Evolutionary conservation across 2,888 invertebrate genomes (phyloP).

Genomic region (Spisula subtruncata): DNA sequence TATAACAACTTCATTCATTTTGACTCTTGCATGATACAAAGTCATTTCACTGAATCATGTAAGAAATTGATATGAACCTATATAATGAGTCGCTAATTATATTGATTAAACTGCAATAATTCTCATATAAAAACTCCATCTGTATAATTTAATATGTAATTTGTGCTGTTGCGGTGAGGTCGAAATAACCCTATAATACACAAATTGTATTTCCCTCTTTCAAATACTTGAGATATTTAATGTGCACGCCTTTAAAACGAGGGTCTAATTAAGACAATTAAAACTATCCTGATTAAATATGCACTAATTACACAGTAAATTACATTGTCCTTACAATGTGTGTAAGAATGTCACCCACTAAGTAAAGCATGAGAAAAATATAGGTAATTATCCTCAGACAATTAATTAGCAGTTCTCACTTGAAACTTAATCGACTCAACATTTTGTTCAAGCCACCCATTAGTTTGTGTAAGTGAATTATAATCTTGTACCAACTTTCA

Average conservation of each 20-base stretch:
- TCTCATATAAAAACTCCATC: background rate
- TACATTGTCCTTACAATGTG: background rate
- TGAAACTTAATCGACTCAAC: background rate
- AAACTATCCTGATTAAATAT: background rate
- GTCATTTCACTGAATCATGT: background rate
- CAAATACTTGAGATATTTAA: background rate
- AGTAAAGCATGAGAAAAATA: background rate
- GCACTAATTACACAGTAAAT: background rate
- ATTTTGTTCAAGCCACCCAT: background rate
- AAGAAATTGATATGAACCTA: background rate
- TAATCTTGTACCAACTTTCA: background rate
- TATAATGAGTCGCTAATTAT: slow-evolving; percentile 19
- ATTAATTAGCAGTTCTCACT: background rate
- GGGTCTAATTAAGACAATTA: background rate
- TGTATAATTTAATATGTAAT: background rate
- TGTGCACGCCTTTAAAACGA: background rate
- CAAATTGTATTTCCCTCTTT: background rate
- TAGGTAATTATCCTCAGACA: background rate
- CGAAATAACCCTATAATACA: background rate
- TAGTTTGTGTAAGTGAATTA: background rate
- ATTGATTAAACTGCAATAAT: background rate
- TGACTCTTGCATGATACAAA: background rate
- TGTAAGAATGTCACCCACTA: background rate
- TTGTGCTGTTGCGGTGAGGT: background rate
- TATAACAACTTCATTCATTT: background rate